Evolutionary conservation across 2,113 vertebrate genomes (phyloP), one percentile per base, ranked within the genome.

Genomic region (Megalops atlanticus): DNA sequence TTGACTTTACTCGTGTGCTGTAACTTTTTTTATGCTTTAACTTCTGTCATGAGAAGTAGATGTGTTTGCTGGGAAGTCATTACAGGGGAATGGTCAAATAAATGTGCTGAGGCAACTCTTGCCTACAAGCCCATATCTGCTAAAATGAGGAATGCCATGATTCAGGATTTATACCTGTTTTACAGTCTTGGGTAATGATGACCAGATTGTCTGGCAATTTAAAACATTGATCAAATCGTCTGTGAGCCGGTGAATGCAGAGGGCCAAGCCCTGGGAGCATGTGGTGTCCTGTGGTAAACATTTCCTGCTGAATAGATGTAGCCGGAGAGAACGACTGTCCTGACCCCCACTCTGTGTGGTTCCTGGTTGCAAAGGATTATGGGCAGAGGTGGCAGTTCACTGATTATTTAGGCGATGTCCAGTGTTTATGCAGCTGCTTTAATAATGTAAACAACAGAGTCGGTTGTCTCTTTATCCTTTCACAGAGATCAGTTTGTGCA

Each of bases 211-310:
- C 21, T n/a, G 6, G 14, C n/a, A 58, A 58, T 24, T 18, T 4
- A 58, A 58, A 58, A n/a, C 3, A 58, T 3, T 58, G 52, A 58
- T 58, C 24, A 15, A n/a, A 58, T n/a, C n/a, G n/a, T n/a, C 52
- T 24, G 52, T 58, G 21, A 58, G 15, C 74, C 79, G 81, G 71
- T 77, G 78, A 85, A 85, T 40, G 79, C 31, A 0, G 35, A 58
- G 45, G 69, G 41, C 24, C 79, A 68, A 71, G 70, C 80, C 77
- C 49, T 54, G 4, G 49, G 3, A 54, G 11, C n/a, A 10, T 31
- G 2, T 15, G 24, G 8, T 2, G 3, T 27, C 11, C n/a, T n/a
- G n/a, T 64, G 31, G 58, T 11, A 64, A 64, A 27, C n/a, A 31
- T 64, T 31, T 64, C 58, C n/a, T n/a, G 11, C 24, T 58, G 52